Conservation (phyloP, 2,888 invertebrate genomes). For the Yponomeuta malinellus region DNA sequence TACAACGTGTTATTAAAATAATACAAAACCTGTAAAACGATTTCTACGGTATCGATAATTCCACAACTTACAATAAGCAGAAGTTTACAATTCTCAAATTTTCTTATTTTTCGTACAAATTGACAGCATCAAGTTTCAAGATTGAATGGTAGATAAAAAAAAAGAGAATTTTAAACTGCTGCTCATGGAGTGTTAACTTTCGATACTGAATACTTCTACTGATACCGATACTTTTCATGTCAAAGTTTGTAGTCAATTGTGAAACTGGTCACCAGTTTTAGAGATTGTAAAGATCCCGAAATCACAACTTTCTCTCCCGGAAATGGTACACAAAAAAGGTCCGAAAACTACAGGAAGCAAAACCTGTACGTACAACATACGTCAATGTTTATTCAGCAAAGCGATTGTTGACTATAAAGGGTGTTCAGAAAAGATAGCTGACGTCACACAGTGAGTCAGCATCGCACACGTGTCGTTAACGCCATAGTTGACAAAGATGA, state of each 20-base stretch:
- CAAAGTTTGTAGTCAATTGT: not conserved
- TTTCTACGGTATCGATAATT: no score
- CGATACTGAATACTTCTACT: no score
- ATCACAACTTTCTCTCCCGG: not conserved
- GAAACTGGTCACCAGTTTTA: not conserved
- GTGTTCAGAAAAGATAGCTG: not conserved
- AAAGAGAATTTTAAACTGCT: no score
- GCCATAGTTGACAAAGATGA: slow-evolving; percentile 31
- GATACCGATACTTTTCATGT: no score
- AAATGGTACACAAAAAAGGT: not conserved
- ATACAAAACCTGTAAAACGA: no score
- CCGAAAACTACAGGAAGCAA: not conserved
- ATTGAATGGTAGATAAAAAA: no score
- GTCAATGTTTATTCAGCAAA: not conserved
- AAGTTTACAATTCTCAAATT: no score
- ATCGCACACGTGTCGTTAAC: slow-evolving; percentile 56
- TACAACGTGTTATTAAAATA: no score
- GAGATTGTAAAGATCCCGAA: not conserved
- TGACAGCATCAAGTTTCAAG: no score
- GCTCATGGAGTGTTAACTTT: no score
- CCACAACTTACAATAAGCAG: no score
- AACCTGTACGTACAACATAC: not conserved
- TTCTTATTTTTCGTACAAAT: no score
- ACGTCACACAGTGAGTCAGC: slow-evolving; percentile 59
- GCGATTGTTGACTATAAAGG: slow-evolving; percentile 1